Percentiles rank a stretch among this genome's conserved stretches.
phyloP scores from a whole-genome alignment of 2,797 vertebrate species.

The Gorsachius magnificus region DNA sequence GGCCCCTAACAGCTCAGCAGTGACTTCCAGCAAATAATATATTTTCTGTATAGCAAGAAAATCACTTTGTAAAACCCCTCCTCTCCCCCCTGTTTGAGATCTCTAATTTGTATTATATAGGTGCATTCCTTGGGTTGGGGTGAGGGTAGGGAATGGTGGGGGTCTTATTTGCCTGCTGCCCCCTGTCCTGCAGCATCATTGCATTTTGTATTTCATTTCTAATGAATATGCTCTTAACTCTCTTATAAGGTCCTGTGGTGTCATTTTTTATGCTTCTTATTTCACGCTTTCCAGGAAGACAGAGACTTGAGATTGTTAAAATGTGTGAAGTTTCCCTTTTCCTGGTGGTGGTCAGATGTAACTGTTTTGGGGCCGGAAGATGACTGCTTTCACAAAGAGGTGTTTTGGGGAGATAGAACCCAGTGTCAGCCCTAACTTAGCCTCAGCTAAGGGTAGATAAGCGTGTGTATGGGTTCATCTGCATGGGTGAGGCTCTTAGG shows the following conservation, averaged over 20 bases:
- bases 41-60: conserved; percentile 59
- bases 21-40: conserved; percentile 42
- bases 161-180: neutral
- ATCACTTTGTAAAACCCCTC: conserved; percentile 38
- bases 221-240: conserved; percentile 63
- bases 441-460: neutral
- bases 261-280: neutral
- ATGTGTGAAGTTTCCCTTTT: neutral
- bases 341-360: neutral
- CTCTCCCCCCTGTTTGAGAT: neutral
- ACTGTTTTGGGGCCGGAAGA: neutral
- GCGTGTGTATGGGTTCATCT: neutral
- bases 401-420: neutral
- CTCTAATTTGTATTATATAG: conserved; percentile 49
- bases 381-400: neutral
- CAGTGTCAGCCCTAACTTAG: neutral
- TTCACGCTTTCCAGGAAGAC: neutral
- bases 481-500: neutral
- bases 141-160: neutral
- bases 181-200: neutral
- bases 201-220: conserved; percentile 65
- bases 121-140: neutral
- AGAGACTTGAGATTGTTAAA: neutral
- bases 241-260: neutral
- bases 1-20: neutral